phyloP scores from a whole-genome alignment of 2,797 vertebrate species.

The Falco berigora region DNA sequence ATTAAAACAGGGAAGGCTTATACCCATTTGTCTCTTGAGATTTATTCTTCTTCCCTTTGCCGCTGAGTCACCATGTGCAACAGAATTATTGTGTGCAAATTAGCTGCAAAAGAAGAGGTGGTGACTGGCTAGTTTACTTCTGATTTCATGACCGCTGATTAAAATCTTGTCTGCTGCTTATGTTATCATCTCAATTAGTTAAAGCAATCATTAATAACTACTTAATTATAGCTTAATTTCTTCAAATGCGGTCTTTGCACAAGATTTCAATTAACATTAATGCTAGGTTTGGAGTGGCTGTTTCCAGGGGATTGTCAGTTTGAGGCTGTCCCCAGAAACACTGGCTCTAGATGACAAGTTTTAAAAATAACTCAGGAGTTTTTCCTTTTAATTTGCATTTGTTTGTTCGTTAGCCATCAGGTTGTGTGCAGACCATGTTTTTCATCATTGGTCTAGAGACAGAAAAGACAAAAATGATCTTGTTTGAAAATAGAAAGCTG shows the following conservation, averaged over 20 bases:
- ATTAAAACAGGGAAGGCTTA: conserved; percentile 28
- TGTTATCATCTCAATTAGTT: conserved; percentile 17
- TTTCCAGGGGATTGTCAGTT: not conserved
- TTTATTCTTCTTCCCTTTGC: conserved; percentile 18
- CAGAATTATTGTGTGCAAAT: conserved; percentile 30
- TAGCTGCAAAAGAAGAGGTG: not conserved
- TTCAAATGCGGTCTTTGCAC: conserved; percentile 3
- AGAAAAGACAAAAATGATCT: not conserved
- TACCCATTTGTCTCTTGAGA: conserved; percentile 35
- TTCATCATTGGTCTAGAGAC: not conserved
- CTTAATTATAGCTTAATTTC: conserved; percentile 34
- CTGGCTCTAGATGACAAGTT: conserved; percentile 43
- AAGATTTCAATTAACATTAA: not conserved
- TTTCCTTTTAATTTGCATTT: not conserved
- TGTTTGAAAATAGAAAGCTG: not conserved
- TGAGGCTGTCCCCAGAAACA: conserved; percentile 5
- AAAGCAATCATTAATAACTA: conserved; percentile 23
- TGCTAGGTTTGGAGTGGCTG: not conserved
- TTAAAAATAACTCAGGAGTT: not conserved
- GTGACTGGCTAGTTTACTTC: not conserved
- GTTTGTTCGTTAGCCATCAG: not conserved
- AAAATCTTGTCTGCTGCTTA: not conserved
- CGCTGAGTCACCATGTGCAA: not conserved
- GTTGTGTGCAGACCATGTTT: not conserved
- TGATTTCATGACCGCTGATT: conserved; percentile 15